These are phyloP conservation scores for Melanocharis versteri DNA, from an alignment of 2,113 vertebrate species.

Conservation along the genomic window DNA sequence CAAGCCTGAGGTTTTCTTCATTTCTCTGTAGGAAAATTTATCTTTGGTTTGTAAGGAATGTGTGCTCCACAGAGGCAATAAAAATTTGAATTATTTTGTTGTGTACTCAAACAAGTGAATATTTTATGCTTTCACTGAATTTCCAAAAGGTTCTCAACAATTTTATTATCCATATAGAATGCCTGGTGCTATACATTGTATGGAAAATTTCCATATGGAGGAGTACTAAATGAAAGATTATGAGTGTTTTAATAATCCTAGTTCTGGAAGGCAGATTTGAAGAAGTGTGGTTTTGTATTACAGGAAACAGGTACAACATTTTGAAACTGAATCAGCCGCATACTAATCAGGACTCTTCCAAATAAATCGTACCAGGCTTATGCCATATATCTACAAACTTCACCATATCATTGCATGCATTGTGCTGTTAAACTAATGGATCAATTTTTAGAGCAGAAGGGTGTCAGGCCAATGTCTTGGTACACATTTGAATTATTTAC, in stretches of 20 bases:
- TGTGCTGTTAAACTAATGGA: neutral
- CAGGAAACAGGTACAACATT: neutral
- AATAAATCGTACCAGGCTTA: neutral
- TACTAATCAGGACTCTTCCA: neutral
- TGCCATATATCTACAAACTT: neutral
- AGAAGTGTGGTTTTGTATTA: neutral
- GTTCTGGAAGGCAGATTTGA: neutral
- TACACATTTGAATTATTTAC: neutral
- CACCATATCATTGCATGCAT: neutral
- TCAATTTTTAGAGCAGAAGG: neutral
- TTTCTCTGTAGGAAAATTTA: neutral
- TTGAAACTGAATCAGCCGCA: neutral
- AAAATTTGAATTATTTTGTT: constrained; percentile 11
- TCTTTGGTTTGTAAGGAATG: neutral
- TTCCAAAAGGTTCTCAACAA: neutral
- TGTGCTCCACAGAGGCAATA: neutral
- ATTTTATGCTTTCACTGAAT: neutral
- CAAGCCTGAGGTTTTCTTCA: neutral
- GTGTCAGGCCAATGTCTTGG: neutral
- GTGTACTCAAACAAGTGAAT: neutral
- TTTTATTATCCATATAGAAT: neutral
- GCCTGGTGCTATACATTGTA: neutral
- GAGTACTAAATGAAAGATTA: neutral
- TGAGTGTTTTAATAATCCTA: neutral
- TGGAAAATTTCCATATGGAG: neutral